Evolutionary conservation across 2,888 invertebrate genomes (phyloP).

Genomic region (Lacanobia oleracea): DNA sequence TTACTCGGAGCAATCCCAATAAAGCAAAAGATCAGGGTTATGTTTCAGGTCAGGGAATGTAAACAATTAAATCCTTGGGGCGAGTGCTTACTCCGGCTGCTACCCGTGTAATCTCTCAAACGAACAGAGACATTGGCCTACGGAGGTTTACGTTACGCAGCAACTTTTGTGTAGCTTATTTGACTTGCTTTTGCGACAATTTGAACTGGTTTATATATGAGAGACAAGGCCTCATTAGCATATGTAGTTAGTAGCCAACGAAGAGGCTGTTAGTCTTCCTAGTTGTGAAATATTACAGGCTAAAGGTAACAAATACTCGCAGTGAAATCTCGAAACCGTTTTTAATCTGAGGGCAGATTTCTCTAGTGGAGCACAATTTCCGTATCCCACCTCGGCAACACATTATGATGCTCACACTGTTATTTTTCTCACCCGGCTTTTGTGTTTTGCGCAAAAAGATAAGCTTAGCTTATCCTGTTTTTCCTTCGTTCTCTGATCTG

Average conservation of each 20-base stretch:
- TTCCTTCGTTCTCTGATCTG: conserved; percentile 43
- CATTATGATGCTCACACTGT: conserved; percentile 34
- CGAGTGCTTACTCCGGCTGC: conserved; percentile 53
- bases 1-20: conserved; percentile 53
- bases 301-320: not conserved
- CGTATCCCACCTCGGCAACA: conserved; percentile 8
- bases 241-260: not conserved
- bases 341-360: conserved; percentile 17
- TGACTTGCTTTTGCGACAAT: conserved; percentile 17
- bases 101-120: conserved; percentile 61
- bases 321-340: conserved; percentile 13
- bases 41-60: conserved; percentile 66
- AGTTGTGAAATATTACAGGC: not conserved
- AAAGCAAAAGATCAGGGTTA: conserved; percentile 61
- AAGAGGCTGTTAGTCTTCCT: too few species aligned
- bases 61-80: conserved; percentile 66
- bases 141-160: conserved; percentile 33
- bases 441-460: conserved; percentile 42
- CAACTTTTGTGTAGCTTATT: conserved; percentile 23
- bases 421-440: conserved; percentile 52
- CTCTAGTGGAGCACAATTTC: conserved; percentile 25
- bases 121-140: conserved; percentile 49
- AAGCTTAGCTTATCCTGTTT: conserved; percentile 47
- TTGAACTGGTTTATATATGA: not conserved
- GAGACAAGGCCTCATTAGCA: not conserved